Base-by-base conservation (phyloP, 2,113 vertebrate species). In the Callipepla squamata region DNA sequence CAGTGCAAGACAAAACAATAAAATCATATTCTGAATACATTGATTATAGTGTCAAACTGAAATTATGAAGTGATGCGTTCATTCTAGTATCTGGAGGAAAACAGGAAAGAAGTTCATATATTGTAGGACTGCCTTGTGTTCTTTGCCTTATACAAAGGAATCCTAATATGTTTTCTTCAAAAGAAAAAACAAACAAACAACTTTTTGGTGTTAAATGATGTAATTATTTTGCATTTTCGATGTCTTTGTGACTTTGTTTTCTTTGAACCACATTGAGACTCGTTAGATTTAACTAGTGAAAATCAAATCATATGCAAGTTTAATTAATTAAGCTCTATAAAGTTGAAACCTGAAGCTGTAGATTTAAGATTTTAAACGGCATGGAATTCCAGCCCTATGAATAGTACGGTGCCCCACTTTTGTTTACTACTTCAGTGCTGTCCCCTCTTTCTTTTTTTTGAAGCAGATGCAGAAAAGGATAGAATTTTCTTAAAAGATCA, bases 311-410 rank as follows among this genome's bases (percentile, higher is more conserved):
- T 6, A 5, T 80, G 28, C 47, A 50, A 5, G 25, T 66, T 63
- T 38, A 8, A 13, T 45, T 85, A 38, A 76, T 78, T 68, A 28
- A 63, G 22, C 11, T 61, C 68, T 82, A 74, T 22, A 70, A 62
- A 74, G 63, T 48, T 82, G 14, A 83, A 69, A 81, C 69, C 84
- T 93, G 65, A 78, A 94, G 67, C 45, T 40, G 55, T 55, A 90
- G 25, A 28, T 38, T 92, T 92, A 69, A 38, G 80, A 25, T 55
- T 80, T 66, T 78, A 38, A 21, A 40, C 63, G 9, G 36, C 50
- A 23, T 0, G 2, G 38, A 67, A 25, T 19, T n/a, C 36, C 32
- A 50, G 7, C 57, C 50, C n/a, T n/a, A 26, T 19, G 66, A 48
- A 30, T 36, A 30, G 7, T 4, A 14, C 80, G 59, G 1, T 80